Base-by-base conservation (phyloP, 2,113 vertebrate species). In the Tupaia tana region DNA sequence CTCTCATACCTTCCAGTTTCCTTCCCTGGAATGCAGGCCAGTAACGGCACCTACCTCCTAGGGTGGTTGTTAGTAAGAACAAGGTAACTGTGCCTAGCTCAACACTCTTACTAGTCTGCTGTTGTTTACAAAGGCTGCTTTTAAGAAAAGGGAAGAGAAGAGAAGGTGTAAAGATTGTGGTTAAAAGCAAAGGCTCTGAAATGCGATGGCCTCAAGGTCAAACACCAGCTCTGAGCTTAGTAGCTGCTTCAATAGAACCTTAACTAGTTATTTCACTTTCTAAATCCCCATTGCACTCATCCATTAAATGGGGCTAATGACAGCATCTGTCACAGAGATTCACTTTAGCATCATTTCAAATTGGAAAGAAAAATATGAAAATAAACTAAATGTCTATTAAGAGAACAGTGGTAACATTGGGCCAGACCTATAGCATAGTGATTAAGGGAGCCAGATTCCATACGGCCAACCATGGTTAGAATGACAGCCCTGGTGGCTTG, bases 101-200 rank as follows among this genome's bases (percentile, higher is more conserved):
- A 70, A 75, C 56, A 89, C 8, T 56, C 59, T 52, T 29, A 25
- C 59, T 22, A n/a, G 54, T 43, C 71, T 64, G 31, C 59, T 94
- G 15, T 15, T 73, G 20, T 73, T 81, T 18, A 78, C 73, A 66
- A 92, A 87, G 78, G 58, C 54, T 82, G 80, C 59, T 89, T 94
- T 54, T 67, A 92, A 96, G 79, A 81, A 88, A 84, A 84, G 34
- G 29, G 43, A 92, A 88, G 22, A 34, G 56, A 82, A 63, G 25
- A 34, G 56, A 82, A 63, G 25, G 59, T 75, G 4, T 61, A 79
- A 77, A 94, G 66, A 66, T 0, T 89, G n/a, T 75, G 77, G 78
- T 64, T 86, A 85, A 90, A 92, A 92, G 61, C 43, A 71, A 73
- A 25, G 27, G 78, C 29, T 71, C 73, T 69, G 29, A 74, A 90